phyloP scores from a whole-genome alignment of 2,797 vertebrate genomes.

The Gadopsis marmoratus region DNA sequence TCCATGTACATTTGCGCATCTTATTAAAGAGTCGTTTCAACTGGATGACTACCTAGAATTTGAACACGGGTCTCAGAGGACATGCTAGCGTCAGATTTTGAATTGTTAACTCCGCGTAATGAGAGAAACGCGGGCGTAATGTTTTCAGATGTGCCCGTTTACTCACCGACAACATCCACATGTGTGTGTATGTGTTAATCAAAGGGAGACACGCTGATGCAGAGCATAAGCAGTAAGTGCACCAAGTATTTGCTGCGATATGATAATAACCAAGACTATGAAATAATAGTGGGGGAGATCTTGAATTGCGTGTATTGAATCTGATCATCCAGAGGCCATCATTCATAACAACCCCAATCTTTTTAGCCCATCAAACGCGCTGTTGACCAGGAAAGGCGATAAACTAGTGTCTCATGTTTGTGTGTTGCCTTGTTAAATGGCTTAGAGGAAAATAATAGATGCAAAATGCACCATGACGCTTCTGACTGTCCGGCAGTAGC shows the following conservation, averaged over 20 bases:
- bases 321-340: slow-evolving; percentile 38
- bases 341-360: slow-evolving; percentile 52
- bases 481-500: slow-evolving; percentile 9
- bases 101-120: neutral
- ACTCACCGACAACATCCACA: slow-evolving; percentile 23
- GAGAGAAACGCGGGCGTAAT: slow-evolving; percentile 6
- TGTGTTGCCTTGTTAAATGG: slow-evolving; percentile 57
- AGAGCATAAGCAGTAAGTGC: neutral
- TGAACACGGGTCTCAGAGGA: neutral
- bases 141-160: slow-evolving; percentile 23
- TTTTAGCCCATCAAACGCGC: slow-evolving; percentile 63
- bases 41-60: neutral
- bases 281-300: slow-evolving; percentile 19
- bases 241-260: slow-evolving; percentile 18
- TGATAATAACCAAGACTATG: slow-evolving; percentile 21
- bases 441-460: slow-evolving; percentile 42
- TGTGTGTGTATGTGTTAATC: slow-evolving; percentile 12
- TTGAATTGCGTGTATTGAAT: slow-evolving; percentile 45
- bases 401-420: slow-evolving; percentile 47
- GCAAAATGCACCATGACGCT: slow-evolving; percentile 42
- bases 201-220: slow-evolving; percentile 6
- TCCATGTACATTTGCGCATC: slow-evolving; percentile 22
- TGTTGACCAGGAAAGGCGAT: slow-evolving; percentile 55
- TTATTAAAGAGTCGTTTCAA: slow-evolving; percentile 23
- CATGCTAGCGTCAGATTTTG: neutral